phyloP scores from a whole-genome alignment of 2,888 invertebrate genomes.

The Drosophila macrospina region DNA sequence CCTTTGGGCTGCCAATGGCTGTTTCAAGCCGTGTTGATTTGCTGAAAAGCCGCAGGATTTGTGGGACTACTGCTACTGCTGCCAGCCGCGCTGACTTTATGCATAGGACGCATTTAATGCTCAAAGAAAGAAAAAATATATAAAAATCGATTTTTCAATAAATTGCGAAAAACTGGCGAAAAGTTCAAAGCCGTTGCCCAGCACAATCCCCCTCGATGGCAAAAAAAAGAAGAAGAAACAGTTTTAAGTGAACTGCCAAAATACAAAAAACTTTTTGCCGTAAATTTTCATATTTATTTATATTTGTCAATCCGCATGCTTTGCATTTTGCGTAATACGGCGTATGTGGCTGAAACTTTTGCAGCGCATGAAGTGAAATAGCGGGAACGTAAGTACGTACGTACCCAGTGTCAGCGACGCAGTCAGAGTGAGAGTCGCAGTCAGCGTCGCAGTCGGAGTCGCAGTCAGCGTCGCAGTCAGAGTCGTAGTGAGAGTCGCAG shows the following conservation, averaged over 20 bases:
- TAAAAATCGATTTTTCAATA: slow-evolving; percentile 79
- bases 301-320: slow-evolving; percentile 80
- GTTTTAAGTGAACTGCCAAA: slow-evolving; percentile 71
- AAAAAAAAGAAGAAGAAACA: slow-evolving; percentile 23
- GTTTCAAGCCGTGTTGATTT: slow-evolving; percentile 71
- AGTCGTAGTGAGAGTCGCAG: background rate
- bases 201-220: slow-evolving; percentile 18
- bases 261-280: slow-evolving; percentile 72
- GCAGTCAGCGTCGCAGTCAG: background rate
- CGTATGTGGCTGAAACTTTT: slow-evolving; percentile 67
- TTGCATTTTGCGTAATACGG: slow-evolving; percentile 65
- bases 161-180: slow-evolving; percentile 59
- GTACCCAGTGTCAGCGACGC: background rate
- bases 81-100: slow-evolving; percentile 61
- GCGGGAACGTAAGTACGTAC: slow-evolving; percentile 15
- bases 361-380: slow-evolving; percentile 34
- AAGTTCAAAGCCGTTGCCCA: slow-evolving; percentile 71
- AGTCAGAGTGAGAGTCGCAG: background rate
- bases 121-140: too few species aligned
- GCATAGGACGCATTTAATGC: slow-evolving; percentile 65
- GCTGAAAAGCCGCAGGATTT: slow-evolving; percentile 80
- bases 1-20: slow-evolving; percentile 47
- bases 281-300: slow-evolving; percentile 82
- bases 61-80: slow-evolving; percentile 71
- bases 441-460: background rate